Base-by-base conservation (phyloP, 2,797 vertebrate species). In the Epinephelus malabaricus region DNA sequence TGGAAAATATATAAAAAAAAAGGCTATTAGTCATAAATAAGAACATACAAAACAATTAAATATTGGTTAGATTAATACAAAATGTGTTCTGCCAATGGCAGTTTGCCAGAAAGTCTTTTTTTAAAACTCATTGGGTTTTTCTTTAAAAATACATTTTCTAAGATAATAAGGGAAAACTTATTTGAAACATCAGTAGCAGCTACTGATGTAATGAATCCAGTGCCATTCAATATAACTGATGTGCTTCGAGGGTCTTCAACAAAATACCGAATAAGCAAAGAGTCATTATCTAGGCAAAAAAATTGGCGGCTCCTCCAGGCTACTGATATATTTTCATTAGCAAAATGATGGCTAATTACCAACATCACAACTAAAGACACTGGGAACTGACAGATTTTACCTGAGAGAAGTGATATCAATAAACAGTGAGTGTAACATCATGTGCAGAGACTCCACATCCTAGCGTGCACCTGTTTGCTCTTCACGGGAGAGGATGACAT, bases 391-490 rank as follows among this genome's bases (percentile, higher is more conserved):
- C 67, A 50, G 38, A 60, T 34, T 83, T 45, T 30, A 47, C 51
- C 45, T 49, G 50, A 69, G 30, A 62, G n/a, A 69, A 68, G 74
- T 76, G 19, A 64, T 51, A 63, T 75, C 34, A 64, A 50, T 59
- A 47, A 79, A 49, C 38, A 58, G 27, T 43, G 53, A 65, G 56
- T 69, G 60, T 34, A 50, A 60, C 71, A 40, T 59, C 43, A 68
- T 59, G 40, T 34, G 27, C 63, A 0, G 10, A 38, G 50, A 70
- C 38, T 53, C 50, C 30, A 55, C 63, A 63, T 62, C 67, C 30
- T 27, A 8, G 38, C 12, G 54, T 77, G 64, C 82, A 86, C 86
- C 84, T 88, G 86, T 86, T 86, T 79, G 79, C 59, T 71, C 70
- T 74, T 83, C 19, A 78, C 40, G 21, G 62, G 63, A 79, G 65